Percentiles rank a stretch among this genome's conserved stretches.
phyloP scores from a whole-genome alignment of 2,797 vertebrate species.

The Sus cebifrons region DNA sequence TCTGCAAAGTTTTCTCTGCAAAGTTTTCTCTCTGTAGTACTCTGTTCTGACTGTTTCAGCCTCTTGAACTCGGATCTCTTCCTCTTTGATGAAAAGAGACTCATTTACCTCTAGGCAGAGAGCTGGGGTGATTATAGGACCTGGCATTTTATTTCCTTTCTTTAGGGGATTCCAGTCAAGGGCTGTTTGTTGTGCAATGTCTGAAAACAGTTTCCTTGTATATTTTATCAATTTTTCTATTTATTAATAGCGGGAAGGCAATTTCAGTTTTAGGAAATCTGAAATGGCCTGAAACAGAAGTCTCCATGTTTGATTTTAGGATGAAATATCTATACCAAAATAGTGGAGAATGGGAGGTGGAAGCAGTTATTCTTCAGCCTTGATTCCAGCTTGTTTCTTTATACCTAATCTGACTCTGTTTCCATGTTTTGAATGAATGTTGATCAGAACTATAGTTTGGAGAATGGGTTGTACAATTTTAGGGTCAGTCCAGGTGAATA shows the following conservation, averaged over 20 bases:
- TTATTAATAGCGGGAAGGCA: background rate
- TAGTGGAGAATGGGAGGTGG: background rate
- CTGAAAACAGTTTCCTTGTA: background rate
- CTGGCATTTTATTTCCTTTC: background rate
- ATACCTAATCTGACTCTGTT: background rate
- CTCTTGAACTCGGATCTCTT: background rate
- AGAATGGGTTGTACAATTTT: background rate
- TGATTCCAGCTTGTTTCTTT: background rate
- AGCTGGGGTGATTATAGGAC: background rate
- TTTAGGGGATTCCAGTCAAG: background rate
- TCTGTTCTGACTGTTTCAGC: background rate
- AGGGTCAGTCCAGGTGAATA: background rate
- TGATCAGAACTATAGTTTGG: background rate
- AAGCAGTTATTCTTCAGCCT: background rate
- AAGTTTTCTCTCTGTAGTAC: background rate
- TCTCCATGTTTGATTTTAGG: background rate
- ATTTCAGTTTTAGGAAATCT: background rate
- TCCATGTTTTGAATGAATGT: slow-evolving; percentile 3
- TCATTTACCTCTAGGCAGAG: background rate
- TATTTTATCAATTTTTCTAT: background rate
- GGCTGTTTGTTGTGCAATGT: background rate
- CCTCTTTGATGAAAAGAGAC: background rate
- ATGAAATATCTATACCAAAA: background rate
- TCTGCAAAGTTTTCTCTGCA: background rate
- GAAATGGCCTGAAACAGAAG: background rate